Evolutionary conservation across 2,113 vertebrate genomes (phyloP), one percentile per base, ranked within the genome.

Genomic region (Ramphastos sulfuratus): DNA sequence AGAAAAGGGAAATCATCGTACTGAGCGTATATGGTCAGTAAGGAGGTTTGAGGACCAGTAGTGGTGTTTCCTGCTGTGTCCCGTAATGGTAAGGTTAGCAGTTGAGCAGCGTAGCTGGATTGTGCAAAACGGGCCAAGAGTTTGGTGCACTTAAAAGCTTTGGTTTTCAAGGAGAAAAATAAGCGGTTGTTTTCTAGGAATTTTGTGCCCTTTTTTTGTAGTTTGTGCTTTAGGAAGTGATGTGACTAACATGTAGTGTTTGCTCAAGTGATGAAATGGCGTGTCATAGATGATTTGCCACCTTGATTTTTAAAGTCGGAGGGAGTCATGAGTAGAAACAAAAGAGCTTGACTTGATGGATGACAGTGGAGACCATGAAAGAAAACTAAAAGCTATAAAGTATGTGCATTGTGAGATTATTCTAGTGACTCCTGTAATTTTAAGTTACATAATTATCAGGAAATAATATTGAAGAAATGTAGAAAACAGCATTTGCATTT

Each of bases 1-100:
- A 10, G 66, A 4, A 5, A 8, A 35, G 30, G 21, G 8, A 4
- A 24, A 0, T 2, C 2, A 0, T 6, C 1, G 0, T 6, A 0
- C 1, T 12, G 71, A 23, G 66, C 28, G 1, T 13, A 1, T 1
- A 6, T 6, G 15, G 0, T 3, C 1, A 4, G 52, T 23, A 24
- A 21, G 18, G 44, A 35, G 55, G 11, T 9, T 9, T 60, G 85
- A 24, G 12, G 12, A 6, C 1, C 4, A 2, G 7, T 1, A 12
- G 25, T 4, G 15, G 19, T 21, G 35, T 14, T 17, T 23, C 4
- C 23, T 33, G 11, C 5, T 9, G 30, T 19, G 37, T 21, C n/a
- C 10, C 1, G 21, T 2, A 10, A 11, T 3, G 28, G 8, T 5
- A 1, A 54, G 13, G 27, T 8, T 12, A 10, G 8, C 15, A 4